A percentile compares a stretch with the other conserved stretches of the same genome.
Conservation (phyloP, 2,797 vertebrate species). For the Bufotes viridis region DNA sequence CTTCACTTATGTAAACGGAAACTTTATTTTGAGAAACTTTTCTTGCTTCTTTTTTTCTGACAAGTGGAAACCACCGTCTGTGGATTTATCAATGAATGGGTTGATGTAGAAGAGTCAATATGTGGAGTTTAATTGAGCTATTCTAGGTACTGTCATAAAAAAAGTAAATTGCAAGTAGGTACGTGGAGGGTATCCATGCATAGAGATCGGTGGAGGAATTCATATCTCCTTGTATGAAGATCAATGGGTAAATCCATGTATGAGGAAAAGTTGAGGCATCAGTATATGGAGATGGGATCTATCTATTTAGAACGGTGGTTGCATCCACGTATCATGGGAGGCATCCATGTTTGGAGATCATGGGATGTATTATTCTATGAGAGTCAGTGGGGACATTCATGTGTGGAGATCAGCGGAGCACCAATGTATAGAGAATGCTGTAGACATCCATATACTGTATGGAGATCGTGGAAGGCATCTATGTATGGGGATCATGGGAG, state of each 20-base stretch:
- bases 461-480: background rate
- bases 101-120: too few relatives aligned
- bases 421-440: background rate
- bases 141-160: too few relatives aligned
- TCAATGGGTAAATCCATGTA: too few relatives aligned
- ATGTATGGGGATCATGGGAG: background rate
- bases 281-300: background rate
- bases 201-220: background rate
- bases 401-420: background rate
- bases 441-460: background rate
- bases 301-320: too few relatives aligned
- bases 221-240: background rate
- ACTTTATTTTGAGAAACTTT: slow-evolving; percentile 22
- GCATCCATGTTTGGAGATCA: background rate
- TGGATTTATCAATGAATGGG: too few relatives aligned
- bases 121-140: too few relatives aligned
- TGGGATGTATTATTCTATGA: background rate
- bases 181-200: background rate
- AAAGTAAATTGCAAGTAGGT: too few relatives aligned
- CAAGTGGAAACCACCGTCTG: too few relatives aligned
- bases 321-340: background rate
- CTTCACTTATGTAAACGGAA: background rate
- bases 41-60: background rate
- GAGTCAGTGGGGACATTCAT: background rate
- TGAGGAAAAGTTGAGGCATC: background rate